Percentiles rank a stretch among this genome's conserved stretches.
Evolutionary conservation across 2,888 invertebrate species (phyloP).

Genomic region (Liodrosophila aerea): DNA sequence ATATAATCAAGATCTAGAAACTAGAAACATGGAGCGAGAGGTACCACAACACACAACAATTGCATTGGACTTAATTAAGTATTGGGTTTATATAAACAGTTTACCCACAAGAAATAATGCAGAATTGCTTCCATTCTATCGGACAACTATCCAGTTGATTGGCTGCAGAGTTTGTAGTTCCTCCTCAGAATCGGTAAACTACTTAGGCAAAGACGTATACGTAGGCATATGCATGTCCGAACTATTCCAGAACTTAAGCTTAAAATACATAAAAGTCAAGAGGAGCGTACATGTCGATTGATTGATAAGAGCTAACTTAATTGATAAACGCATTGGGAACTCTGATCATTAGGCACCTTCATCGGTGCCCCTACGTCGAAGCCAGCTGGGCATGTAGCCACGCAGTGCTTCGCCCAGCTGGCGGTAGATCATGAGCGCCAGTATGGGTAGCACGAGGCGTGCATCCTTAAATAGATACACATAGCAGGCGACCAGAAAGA

Average conservation of each 20-base stretch:
- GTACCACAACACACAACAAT: conserved; percentile 43
- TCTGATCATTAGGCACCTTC: conserved; percentile 15
- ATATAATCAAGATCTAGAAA: conserved; percentile 39
- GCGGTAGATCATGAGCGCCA: conserved; percentile 89
- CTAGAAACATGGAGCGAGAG: conserved; percentile 18
- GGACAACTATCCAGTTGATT: not conserved
- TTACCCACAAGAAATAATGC: conserved; percentile 24
- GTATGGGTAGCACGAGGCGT: conserved; percentile 90
- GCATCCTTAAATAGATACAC: conserved; percentile 91
- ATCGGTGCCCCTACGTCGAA: conserved; percentile 81
- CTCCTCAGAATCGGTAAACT: conserved; percentile 17
- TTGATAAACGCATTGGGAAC: conserved; percentile 64
- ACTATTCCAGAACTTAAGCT: conserved; percentile 44
- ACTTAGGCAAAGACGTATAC: conserved; percentile 28
- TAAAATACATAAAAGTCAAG: conserved; percentile 45
- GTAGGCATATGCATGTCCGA: conserved; percentile 26
- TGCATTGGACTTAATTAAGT: conserved; percentile 29
- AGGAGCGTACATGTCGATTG: conserved; percentile 46
- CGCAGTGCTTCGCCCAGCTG: conserved; percentile 88
- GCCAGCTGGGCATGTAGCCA: conserved; percentile 85
- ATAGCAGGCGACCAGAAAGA: conserved; percentile 90
- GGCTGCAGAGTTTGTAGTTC: not conserved
- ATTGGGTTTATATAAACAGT: conserved; percentile 23
- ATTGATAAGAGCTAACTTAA: conserved; percentile 69
- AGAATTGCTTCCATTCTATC: not conserved